Conservation (phyloP, 1,140 invertebrate genomes). For the Melanaphis sacchari region DNA sequence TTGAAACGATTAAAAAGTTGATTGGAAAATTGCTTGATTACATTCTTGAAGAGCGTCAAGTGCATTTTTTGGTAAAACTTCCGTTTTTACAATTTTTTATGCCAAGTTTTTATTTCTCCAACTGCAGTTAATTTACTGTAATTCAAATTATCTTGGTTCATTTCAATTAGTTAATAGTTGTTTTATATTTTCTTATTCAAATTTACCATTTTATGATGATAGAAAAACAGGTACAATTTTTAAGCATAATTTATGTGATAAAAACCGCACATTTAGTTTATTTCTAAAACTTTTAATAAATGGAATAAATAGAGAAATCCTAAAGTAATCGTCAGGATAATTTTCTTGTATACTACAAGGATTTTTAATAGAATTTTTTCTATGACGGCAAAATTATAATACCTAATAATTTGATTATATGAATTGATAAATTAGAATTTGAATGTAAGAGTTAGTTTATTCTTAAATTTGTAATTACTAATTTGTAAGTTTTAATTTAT, state of each 20-base stretch:
- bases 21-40: neutral
- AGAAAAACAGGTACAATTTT: neutral
- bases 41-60: neutral
- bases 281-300: conserved; percentile 22
- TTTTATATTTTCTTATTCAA: neutral
- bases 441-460: too few relatives aligned
- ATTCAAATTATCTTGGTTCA: conserved; percentile 6
- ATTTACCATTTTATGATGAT: neutral
- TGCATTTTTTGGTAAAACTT: conserved; percentile 24
- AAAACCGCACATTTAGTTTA: conserved; percentile 21
- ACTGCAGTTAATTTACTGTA: neutral
- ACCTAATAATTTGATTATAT: too few relatives aligned
- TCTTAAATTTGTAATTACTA: too few relatives aligned
- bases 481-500: too few relatives aligned
- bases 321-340: conserved; percentile 24
- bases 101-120: neutral
- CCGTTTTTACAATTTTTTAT: neutral
- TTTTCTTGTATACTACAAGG: neutral
- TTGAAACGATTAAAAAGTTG: neutral
- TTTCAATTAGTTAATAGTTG: neutral
- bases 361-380: too few relatives aligned
- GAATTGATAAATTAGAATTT: too few relatives aligned
- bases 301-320: conserved; percentile 34
- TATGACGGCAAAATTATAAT: too few relatives aligned
- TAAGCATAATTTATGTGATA: conserved; percentile 10